These are phyloP conservation scores for Drosophila tanythrix DNA, from an alignment of 2,888 invertebrate species.

Conservation along the genomic window DNA sequence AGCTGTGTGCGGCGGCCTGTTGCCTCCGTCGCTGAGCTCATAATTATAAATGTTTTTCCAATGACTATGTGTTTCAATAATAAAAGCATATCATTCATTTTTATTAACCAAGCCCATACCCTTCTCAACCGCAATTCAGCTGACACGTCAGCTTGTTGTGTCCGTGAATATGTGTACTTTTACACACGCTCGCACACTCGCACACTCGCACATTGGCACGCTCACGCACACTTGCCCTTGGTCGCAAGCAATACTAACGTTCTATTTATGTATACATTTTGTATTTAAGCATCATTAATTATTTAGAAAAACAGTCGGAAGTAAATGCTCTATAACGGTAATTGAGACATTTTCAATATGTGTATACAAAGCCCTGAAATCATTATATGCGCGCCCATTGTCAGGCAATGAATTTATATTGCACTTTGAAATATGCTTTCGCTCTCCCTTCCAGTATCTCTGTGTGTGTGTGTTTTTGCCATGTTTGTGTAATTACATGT, in stretches of 20 bases:
- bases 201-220: not conserved
- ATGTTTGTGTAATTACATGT: constrained; percentile 36
- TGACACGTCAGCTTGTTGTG: constrained; percentile 48
- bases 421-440: constrained; percentile 46
- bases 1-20: constrained; percentile 3
- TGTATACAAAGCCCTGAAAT: constrained; percentile 48
- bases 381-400: constrained; percentile 53
- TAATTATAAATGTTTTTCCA: constrained; percentile 80
- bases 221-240: constrained; percentile 9
- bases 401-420: constrained; percentile 53
- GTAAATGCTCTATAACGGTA: constrained; percentile 76
- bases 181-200: constrained; percentile 18
- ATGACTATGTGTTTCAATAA: constrained; percentile 79
- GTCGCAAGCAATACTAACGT: constrained; percentile 19
- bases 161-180: constrained; percentile 56
- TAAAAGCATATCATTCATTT: constrained; percentile 80
- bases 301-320: constrained; percentile 79
- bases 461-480: constrained; percentile 5
- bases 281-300: constrained; percentile 80
- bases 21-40: constrained; percentile 40
- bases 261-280: constrained; percentile 35
- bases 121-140: constrained; percentile 36
- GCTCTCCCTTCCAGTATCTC: constrained; percentile 6
- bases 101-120: constrained; percentile 59
- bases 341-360: constrained; percentile 82